A percentile compares a stretch with the other conserved stretches of the same genome.
phyloP scores from a whole-genome alignment of 2,113 vertebrate genomes.

The Limnothrissa miodon region DNA sequence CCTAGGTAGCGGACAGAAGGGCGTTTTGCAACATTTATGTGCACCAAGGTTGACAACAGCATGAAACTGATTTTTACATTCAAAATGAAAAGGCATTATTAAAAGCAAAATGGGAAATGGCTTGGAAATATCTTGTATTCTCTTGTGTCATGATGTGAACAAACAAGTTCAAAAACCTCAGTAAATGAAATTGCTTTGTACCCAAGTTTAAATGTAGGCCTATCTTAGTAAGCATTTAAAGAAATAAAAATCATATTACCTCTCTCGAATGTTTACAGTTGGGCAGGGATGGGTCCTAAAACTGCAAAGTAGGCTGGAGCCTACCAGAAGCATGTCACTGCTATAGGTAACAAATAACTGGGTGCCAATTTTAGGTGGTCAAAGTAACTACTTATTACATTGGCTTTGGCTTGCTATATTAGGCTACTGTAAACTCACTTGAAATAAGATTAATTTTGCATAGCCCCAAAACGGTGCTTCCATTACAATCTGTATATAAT shows the following conservation, averaged over 20 bases:
- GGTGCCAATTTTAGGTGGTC: neutral
- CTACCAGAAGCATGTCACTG: neutral
- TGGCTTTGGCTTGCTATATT: neutral
- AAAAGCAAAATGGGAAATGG: no score
- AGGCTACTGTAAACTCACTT: no score
- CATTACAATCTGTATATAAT: neutral
- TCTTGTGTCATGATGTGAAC: no score
- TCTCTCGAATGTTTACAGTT: neutral
- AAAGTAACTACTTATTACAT: neutral
- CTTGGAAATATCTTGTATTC: no score
- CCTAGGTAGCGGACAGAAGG: neutral
- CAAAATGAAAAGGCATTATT: neutral
- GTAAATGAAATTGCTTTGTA: no score
- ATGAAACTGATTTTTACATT: neutral
- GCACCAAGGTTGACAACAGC: neutral
- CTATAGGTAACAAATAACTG: neutral
- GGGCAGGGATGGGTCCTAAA: neutral
- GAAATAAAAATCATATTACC: no score
- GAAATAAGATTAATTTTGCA: no score
- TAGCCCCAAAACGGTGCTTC: neutral
- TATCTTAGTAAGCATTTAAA: no score
- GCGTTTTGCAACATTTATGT: slow-evolving; percentile 15
- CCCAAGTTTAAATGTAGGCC: no score
- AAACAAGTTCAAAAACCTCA: no score
- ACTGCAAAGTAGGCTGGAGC: neutral